Conservation (phyloP, 2,888 invertebrate species). For the Aelia acuminata region DNA sequence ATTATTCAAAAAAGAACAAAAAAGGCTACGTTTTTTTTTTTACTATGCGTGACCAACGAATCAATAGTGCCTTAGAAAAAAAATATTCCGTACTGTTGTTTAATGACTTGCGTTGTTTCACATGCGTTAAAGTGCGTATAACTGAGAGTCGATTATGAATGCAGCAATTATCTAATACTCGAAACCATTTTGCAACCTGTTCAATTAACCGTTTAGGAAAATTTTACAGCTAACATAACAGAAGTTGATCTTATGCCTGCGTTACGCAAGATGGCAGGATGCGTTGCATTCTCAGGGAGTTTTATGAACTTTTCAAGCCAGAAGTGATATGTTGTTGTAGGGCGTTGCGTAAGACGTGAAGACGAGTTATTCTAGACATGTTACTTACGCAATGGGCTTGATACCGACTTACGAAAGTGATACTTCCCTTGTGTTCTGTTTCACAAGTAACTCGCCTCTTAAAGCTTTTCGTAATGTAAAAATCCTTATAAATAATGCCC, state of each 20-base stretch:
- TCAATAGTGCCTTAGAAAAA: neutral
- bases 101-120: conserved; percentile 1
- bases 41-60: neutral
- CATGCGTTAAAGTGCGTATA: neutral
- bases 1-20: neutral
- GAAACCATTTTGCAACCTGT: neutral
- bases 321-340: conserved; percentile 1
- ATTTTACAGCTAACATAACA: neutral
- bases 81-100: neutral
- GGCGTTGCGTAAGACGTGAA: neutral
- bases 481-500: too few species aligned
- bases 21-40: neutral
- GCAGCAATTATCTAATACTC: neutral
- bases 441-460: neutral
- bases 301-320: conserved; percentile 11
- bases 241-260: neutral
- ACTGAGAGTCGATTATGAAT: neutral
- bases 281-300: neutral
- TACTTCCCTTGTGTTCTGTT: neutral
- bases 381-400: neutral
- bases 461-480: neutral
- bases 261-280: neutral
- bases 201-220: conserved; percentile 7
- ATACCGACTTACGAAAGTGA: neutral
- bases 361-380: conserved; percentile 18